Evolutionary conservation across 2,888 invertebrate genomes (phyloP).

Genomic region (Drosophila paucipuncta): DNA sequence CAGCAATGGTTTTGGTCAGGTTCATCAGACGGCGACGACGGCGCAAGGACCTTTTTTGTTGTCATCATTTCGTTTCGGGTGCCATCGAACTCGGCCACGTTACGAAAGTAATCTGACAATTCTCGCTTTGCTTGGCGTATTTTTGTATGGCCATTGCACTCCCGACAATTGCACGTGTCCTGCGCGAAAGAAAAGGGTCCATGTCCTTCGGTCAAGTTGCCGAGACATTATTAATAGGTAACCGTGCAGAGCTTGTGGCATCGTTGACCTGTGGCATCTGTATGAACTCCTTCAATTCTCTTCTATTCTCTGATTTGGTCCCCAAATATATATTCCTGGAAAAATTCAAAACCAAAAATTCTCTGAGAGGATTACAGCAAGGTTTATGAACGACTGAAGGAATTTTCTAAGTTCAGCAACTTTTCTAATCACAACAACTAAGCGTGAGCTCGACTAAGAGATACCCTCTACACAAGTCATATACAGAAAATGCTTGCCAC

Average conservation of each 20-base stretch:
- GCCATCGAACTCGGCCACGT: slow-evolving; percentile 53
- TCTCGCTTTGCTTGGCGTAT: slow-evolving; percentile 8
- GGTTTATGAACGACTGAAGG: neutral
- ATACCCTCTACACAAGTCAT: neutral
- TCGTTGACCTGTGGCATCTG: neutral
- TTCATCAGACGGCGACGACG: slow-evolving; percentile 40
- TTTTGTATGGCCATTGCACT: slow-evolving; percentile 43
- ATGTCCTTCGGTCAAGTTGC: neutral
- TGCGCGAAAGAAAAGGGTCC: neutral
- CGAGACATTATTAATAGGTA: neutral
- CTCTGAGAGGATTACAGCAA: neutral
- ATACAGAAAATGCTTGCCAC: neutral
- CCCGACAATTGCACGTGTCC: slow-evolving; percentile 3
- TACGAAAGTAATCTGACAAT: slow-evolving; percentile 28
- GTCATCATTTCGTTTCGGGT: slow-evolving; percentile 5
- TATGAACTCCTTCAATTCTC: neutral
- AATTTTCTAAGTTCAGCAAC: neutral
- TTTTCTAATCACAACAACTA: neutral
- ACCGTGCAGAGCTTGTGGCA: neutral
- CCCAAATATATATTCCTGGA: neutral
- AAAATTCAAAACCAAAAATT: neutral
- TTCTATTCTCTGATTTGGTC: neutral
- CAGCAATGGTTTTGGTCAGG: slow-evolving; percentile 24
- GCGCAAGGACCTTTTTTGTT: slow-evolving; percentile 14
- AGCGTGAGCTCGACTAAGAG: neutral